A percentile compares a stretch with the other conserved stretches of the same genome.
Evolutionary conservation across 2,113 vertebrate genomes (phyloP).

Genomic region (Oryzias melastigma): DNA sequence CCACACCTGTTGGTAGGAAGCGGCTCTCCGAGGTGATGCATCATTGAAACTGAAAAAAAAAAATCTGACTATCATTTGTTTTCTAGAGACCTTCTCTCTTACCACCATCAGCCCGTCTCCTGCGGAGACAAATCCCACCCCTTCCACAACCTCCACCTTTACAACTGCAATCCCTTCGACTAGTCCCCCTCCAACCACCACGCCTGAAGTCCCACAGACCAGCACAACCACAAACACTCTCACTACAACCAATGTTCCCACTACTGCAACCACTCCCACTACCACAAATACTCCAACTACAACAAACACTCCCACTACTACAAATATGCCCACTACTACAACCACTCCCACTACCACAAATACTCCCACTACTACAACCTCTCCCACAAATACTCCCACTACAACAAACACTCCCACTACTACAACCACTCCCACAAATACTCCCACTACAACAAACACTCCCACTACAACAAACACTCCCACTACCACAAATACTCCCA

Average conservation of each 20-base stretch:
- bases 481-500: no score
- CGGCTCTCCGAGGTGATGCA: background rate
- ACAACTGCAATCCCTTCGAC: background rate
- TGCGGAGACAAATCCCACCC: background rate
- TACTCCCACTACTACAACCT: no score
- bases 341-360: no score
- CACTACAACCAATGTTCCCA: no score
- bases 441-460: no score
- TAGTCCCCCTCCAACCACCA: background rate
- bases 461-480: no score
- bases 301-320: background rate
- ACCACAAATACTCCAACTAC: background rate
- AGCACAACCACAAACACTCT: no score
- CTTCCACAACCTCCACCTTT: conserved; percentile 3
- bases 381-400: no score
- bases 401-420: no score
- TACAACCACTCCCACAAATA: no score
- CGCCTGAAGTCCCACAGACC: background rate
- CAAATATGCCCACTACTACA: background rate
- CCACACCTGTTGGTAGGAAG: conserved; percentile 66
- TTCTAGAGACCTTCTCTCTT: conserved; percentile 26
- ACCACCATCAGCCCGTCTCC: conserved; percentile 14
- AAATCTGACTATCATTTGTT: background rate
- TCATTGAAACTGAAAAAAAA: background rate
- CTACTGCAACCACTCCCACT: no score